Base-by-base conservation (phyloP, 2,113 vertebrate species). In the Prietella phreatophila region DNA sequence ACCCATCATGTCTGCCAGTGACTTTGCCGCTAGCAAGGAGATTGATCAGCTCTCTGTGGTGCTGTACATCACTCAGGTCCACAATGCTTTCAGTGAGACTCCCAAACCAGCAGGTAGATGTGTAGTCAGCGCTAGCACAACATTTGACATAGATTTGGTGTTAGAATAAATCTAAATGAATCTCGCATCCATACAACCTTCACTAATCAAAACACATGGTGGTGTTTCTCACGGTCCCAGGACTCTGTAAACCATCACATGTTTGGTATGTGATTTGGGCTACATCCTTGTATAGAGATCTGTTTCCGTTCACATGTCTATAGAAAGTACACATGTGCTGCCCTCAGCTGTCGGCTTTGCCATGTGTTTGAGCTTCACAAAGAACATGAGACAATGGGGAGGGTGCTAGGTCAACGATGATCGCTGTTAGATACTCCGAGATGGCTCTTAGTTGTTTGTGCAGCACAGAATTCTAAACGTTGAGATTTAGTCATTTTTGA, bases 31-130 rank as follows among this genome's bases (percentile, higher is more conserved):
- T 33, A 92, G 95, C 75, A 88, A 92, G 5, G 95, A 95, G 89
- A 93, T 95, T 0, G 95, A 96, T 92, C 96, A 95, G 55, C 90
- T 99, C 86, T 96, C 96, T 88, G 96, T 99, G 94, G 96, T 98
- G 15, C 95, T 97, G 25, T 99, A 99, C 94, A 96, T 99, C 92
- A 97, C 97, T 85, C 96, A 98, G 91, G 95, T 99, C 90, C 95
- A 96, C 22, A 93, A 94, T 30, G 92, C 95, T 84, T 97, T 98
- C 88, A 93, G 82, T 42, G 93, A 88, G 85, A 80, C 17, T 3
- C 56, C 90, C 15, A 90, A 86, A 0, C 82, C 88, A 78, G 91
- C 94, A 93, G 94, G 95, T 95, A 92, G 91, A 65, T 19, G 20
- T 80, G 1, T 81, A 39, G 42, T 36, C 47, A 50, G 9, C 69